Evolutionary conservation across 1,140 invertebrate genomes (phyloP), one percentile per base, ranked within the genome.

Genomic region (Megathymus violae): DNA sequence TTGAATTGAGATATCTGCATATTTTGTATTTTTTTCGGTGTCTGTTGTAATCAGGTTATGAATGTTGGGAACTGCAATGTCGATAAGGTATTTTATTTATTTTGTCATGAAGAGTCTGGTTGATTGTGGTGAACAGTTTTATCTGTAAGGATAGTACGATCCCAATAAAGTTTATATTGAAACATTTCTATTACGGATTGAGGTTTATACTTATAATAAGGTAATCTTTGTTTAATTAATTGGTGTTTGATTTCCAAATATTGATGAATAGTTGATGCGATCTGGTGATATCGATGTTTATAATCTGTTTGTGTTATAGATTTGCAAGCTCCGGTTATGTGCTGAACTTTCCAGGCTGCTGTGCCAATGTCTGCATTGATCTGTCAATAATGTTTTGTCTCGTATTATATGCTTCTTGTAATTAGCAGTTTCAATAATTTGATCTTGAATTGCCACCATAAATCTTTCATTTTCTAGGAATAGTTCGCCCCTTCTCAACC

Each of bases 1-100:
- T n/a, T n/a, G n/a, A n/a, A n/a, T n/a, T n/a, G n/a, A n/a, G n/a
- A n/a, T n/a, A n/a, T 46, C 43, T 22, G 27, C 7, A 31, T 31
- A 31, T 31, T 31, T 31, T 6, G 27, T 4, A 4, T 4, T 1
- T 6, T 31, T 31, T 31, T 31, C 27, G 1, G 27, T 6, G 1
- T 4, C 7, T 31, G 27, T 31, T 3, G 3, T 46, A 11, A 11
- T 3, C 22, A 46, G 10, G 11, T 31, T 31, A 9, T 31, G 27
- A 4, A 6, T 31, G 27, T 31, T 31, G 3, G 27, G 27, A 31
- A 31, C 27, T 1, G 27, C 27, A 31, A 31, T 31, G 7, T 51
- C 31, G 11, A 64, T 64, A 46, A 64, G 48, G 38, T 54, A 52
- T 50, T 48, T 41, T 66, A 54, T 51, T 66, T 47, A 41, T 51